phyloP scores from a whole-genome alignment of 2,888 invertebrate genomes.

The Synanthedon vespiformis region DNA sequence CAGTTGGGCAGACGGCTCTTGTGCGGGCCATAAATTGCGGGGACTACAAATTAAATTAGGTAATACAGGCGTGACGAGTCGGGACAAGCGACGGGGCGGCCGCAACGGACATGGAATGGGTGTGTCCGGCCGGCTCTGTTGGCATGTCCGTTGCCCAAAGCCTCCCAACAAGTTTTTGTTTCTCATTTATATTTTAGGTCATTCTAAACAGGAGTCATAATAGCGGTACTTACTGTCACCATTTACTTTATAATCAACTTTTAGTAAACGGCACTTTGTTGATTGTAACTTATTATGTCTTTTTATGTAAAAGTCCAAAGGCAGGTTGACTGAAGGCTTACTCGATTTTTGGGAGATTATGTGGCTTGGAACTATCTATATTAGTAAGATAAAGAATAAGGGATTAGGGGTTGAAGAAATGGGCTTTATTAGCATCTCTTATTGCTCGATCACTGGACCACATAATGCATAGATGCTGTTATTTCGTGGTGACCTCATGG shows the following conservation, averaged over 20 bases:
- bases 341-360: too few species aligned
- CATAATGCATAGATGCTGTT: too few species aligned
- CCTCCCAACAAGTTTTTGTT: conserved; percentile 16
- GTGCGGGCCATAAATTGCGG: conserved; percentile 60
- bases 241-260: background rate
- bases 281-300: too few species aligned
- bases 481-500: too few species aligned
- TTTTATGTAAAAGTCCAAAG: too few species aligned
- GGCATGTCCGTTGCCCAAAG: conserved; percentile 17
- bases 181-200: conserved; percentile 7
- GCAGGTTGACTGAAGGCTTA: too few species aligned
- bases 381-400: too few species aligned
- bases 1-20: conserved; percentile 47
- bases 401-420: too few species aligned
- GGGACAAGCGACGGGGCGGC: conserved; percentile 48
- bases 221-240: background rate
- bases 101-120: conserved; percentile 61
- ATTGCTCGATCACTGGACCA: too few species aligned
- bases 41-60: conserved; percentile 68
- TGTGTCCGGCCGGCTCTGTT: conserved; percentile 36
- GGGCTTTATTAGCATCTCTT: too few species aligned
- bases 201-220: background rate
- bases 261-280: too few species aligned
- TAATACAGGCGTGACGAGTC: conserved; percentile 63
- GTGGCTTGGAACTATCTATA: too few species aligned